Conservation (phyloP, 1,140 invertebrate species). For the Holcopasites calliopsidis region DNA sequence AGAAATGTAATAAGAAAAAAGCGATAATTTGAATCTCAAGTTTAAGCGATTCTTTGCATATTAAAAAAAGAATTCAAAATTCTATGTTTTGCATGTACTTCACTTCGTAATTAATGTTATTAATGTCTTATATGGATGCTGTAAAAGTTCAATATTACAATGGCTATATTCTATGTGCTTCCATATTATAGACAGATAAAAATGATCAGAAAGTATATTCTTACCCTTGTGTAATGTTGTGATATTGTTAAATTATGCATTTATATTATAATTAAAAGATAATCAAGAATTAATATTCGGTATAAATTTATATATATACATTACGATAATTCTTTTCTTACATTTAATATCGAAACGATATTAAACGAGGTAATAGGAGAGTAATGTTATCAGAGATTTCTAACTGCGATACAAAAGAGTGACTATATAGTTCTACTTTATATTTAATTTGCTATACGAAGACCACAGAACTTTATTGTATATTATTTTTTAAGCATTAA, state of each 20-base stretch:
- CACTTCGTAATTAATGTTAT: conserved; percentile 41
- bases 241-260: conserved; percentile 59
- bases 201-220: conserved; percentile 58
- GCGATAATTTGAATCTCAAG: conserved; percentile 59
- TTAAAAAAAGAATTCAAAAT: conserved; percentile 33
- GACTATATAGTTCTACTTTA: conserved; percentile 57
- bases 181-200: conserved; percentile 65
- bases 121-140: conserved; percentile 57
- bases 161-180: conserved; percentile 70
- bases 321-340: conserved; percentile 45
- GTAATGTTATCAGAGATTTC: conserved; percentile 52
- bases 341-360: conserved; percentile 38
- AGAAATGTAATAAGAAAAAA: neutral
- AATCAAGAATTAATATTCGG: conserved; percentile 41
- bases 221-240: conserved; percentile 59
- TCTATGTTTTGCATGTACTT: conserved; percentile 58
- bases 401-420: conserved; percentile 46
- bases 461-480: conserved; percentile 45
- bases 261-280: conserved; percentile 44
- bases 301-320: conserved; percentile 47
- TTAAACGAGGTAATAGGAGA: conserved; percentile 36
- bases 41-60: conserved; percentile 34
- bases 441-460: conserved; percentile 57
- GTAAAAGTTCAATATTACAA: conserved; percentile 57
- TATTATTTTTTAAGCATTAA: conserved; percentile 63